Conservation (phyloP, 2,113 vertebrate species). For the Podocnemis expansa region DNA sequence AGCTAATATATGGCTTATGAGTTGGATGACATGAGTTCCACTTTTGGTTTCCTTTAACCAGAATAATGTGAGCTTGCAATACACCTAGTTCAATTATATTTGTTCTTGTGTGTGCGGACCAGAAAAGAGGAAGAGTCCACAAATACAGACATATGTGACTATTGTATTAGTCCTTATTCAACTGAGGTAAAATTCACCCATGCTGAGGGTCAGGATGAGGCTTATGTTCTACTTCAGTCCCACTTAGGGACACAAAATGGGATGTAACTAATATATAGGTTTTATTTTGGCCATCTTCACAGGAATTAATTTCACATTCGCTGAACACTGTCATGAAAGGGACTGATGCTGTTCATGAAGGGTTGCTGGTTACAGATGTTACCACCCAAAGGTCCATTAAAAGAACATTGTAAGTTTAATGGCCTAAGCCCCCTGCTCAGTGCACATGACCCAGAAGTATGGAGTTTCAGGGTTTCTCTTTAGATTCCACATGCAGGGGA, state of each 20-base stretch:
- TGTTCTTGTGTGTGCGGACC: conserved; percentile 39
- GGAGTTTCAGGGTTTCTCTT: neutral
- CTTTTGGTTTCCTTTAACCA: conserved; percentile 29
- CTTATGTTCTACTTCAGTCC: neutral
- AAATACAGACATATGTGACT: rapidly evolving
- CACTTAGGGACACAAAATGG: conserved; percentile 2
- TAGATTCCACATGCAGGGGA: neutral
- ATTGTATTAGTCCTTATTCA: neutral
- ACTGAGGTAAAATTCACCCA: rapidly evolving
- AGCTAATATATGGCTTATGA: conserved; percentile 79
- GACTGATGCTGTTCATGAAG: neutral
- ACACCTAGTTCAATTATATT: conserved; percentile 47
- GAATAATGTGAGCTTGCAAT: conserved; percentile 40
- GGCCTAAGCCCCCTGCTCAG: rapidly evolving
- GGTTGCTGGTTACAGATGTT: conserved; percentile 47
- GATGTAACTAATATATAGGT: neutral
- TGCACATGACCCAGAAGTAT: rapidly evolving
- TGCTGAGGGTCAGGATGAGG: neutral
- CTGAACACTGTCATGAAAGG: rapidly evolving
- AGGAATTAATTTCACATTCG: neutral
- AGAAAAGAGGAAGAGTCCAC: conserved; percentile 29
- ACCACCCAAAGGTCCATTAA: neutral
- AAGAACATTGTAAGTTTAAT: neutral
- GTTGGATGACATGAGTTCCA: conserved; percentile 64
- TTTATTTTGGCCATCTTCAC: rapidly evolving